A percentile compares a stretch with the other conserved stretches of the same genome.
Conservation (phyloP, 2,888 invertebrate species). For the Andricus quercusramuli region DNA sequence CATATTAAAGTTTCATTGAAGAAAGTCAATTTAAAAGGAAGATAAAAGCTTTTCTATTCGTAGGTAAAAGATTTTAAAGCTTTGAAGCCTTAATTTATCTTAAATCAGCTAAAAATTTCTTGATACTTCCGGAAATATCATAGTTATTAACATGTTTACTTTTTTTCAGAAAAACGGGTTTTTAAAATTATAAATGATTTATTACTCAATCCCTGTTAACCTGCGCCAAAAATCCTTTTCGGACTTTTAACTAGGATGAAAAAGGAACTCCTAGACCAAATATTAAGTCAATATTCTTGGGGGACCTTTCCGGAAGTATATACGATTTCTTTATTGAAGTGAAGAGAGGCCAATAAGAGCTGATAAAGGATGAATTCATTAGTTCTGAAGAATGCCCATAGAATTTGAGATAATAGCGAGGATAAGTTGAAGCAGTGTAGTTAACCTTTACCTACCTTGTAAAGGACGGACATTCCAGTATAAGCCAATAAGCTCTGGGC, state of each 20-base stretch:
- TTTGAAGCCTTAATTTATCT: not conserved
- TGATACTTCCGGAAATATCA: too few relatives aligned
- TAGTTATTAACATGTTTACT: too few relatives aligned
- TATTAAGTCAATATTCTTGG: too few relatives aligned
- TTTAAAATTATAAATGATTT: too few relatives aligned
- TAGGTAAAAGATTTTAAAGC: not conserved
- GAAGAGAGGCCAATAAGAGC: slow-evolving; percentile 2
- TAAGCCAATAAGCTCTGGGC: slow-evolving; percentile 87
- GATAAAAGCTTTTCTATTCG: not conserved
- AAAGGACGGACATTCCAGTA: slow-evolving; percentile 89
- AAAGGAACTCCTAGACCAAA: too few relatives aligned
- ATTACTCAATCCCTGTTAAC: too few relatives aligned
- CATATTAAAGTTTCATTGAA: not conserved
- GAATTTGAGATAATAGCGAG: slow-evolving; percentile 13
- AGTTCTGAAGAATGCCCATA: not conserved
- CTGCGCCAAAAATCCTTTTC: too few relatives aligned
- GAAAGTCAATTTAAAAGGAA: not conserved
- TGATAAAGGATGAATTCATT: not conserved
- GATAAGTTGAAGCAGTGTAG: not conserved
- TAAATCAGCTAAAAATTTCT: not conserved
- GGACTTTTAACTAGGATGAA: too few relatives aligned
- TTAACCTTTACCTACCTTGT: slow-evolving; percentile 81
- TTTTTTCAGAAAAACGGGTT: too few relatives aligned
- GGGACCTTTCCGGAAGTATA: too few relatives aligned
- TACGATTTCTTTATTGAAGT: not conserved